Evolutionary conservation across 2,797 vertebrate species (phyloP).

Genomic region (Notoglanidium macrostoma): DNA sequence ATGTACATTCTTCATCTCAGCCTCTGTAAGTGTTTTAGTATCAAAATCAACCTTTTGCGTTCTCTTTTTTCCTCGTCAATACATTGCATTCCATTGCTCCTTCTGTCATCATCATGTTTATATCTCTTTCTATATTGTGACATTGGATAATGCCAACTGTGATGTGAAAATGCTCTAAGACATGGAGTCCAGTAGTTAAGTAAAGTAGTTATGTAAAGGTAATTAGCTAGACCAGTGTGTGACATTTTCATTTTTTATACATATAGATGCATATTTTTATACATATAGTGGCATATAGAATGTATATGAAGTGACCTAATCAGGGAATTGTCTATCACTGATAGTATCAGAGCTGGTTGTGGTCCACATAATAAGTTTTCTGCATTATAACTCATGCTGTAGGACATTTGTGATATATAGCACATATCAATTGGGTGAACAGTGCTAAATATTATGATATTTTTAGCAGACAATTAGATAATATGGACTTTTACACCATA

Average conservation of each 20-base stretch:
- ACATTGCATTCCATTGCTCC: neutral
- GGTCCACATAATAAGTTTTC: neutral
- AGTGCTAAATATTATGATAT: neutral
- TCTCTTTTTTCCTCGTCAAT: neutral
- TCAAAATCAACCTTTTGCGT: neutral
- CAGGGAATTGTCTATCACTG: neutral
- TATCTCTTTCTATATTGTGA: neutral
- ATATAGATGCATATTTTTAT: neutral
- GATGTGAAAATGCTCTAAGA: neutral
- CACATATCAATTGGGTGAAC: neutral
- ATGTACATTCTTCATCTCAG: neutral
- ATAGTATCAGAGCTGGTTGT: conserved; percentile 13
- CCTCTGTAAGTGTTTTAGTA: conserved; percentile 23
- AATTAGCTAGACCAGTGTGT: neutral
- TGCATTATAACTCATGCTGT: neutral
- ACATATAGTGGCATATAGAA: neutral
- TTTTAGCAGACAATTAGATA: neutral
- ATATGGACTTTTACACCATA: conserved; percentile 20
- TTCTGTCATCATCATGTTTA: neutral
- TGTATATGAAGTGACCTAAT: neutral
- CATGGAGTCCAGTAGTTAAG: neutral
- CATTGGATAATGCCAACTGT: neutral
- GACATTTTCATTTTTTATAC: neutral
- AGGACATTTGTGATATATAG: neutral
- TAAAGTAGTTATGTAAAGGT: neutral